Conservation (phyloP, 2,113 vertebrate species). For the Seriola dumerili region DNA sequence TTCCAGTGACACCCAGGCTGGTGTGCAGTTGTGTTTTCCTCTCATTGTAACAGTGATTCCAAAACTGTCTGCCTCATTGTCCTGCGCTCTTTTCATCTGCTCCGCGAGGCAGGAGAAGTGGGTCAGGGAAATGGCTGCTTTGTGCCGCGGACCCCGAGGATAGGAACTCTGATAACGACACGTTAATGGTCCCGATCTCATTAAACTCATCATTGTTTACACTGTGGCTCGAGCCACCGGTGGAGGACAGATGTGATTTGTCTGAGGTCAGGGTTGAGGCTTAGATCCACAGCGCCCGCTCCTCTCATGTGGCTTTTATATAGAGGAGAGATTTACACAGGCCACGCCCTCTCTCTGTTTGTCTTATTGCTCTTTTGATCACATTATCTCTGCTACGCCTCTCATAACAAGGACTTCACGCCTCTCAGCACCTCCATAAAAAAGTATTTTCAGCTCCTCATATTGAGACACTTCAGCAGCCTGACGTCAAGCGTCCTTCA, state of each 20-base stretch:
- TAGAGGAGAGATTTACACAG: conserved; percentile 3
- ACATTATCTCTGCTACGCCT: not conserved
- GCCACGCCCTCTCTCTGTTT: conserved; percentile 40
- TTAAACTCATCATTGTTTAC: conserved; percentile 53
- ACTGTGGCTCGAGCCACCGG: not conserved
- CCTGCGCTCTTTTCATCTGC: conserved; percentile 81
- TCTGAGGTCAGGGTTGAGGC: conserved; percentile 23
- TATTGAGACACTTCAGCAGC: not conserved
- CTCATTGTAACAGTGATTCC: conserved; percentile 79
- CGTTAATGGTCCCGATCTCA: conserved; percentile 25
- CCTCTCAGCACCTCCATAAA: not conserved
- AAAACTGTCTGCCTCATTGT: conserved; percentile 80
- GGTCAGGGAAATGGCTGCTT: conserved; percentile 78
- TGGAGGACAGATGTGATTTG: conserved; percentile 35
- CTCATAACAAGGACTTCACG: not conserved
- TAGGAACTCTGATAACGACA: conserved; percentile 50
- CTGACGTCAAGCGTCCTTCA: not conserved
- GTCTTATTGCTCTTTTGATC: conserved; percentile 39
- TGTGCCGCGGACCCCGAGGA: conserved; percentile 62
- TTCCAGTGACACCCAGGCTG: conserved; percentile 76
- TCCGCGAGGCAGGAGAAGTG: conserved; percentile 75
- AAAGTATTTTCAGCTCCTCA: not conserved
- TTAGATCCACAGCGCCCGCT: not conserved
- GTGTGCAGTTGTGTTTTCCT: conserved; percentile 80
- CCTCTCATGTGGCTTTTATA: conserved; percentile 32